phyloP scores from a whole-genome alignment of 2,888 invertebrate species.

The Erebia aethiops region DNA sequence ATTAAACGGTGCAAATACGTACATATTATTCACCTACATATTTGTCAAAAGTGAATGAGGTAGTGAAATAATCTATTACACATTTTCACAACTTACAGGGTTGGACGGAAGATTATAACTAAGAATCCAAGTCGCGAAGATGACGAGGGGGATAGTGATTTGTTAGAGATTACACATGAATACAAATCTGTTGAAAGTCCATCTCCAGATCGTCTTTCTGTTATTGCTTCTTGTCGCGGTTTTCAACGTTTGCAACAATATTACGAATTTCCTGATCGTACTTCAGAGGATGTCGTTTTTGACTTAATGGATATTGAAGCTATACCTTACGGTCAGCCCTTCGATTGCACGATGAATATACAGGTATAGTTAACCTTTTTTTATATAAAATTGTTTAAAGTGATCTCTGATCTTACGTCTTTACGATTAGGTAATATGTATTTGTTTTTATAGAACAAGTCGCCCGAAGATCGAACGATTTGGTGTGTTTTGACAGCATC shows the following conservation, averaged over 20 bases:
- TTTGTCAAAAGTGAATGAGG: too few species aligned
- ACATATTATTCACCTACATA: too few species aligned
- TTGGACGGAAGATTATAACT: constrained; percentile 87
- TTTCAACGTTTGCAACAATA: constrained; percentile 84
- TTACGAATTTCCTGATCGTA: constrained; percentile 83
- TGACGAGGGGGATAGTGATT: constrained; percentile 85
- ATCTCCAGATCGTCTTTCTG: constrained; percentile 85
- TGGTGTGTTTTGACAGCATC: constrained; percentile 85
- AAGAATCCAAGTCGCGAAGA: constrained; percentile 85
- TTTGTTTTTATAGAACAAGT: constrained; percentile 77
- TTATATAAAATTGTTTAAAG: neutral
- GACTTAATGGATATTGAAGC: constrained; percentile 86
- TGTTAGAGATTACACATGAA: constrained; percentile 85
- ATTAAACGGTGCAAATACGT: neutral
- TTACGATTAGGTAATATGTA: neutral
- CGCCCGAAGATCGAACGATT: constrained; percentile 84
- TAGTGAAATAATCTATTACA: too few species aligned
- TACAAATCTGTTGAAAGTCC: constrained; percentile 86
- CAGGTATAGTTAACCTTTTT: constrained; percentile 62
- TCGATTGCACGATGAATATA: constrained; percentile 86
- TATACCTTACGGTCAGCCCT: constrained; percentile 85
- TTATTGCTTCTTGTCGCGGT: constrained; percentile 86
- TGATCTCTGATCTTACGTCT: too few species aligned
- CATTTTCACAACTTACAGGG: constrained; percentile 69
- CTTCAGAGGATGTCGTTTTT: constrained; percentile 85